Evolutionary conservation across 2,797 vertebrate species (phyloP), one percentile per base, ranked within the genome.

Genomic region (Amblyraja radiata): DNA sequence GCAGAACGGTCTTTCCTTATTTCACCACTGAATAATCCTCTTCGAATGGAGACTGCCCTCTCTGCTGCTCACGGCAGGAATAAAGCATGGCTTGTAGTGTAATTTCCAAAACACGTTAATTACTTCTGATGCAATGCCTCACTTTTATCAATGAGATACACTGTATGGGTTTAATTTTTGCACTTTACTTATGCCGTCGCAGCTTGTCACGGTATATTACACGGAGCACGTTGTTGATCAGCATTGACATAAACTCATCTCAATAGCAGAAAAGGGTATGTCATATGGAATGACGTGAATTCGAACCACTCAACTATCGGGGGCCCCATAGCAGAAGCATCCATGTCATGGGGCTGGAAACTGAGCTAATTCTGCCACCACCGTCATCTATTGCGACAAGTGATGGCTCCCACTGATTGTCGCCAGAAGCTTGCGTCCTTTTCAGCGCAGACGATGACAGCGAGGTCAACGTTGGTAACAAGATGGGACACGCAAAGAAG

Each of bases 21-120:
- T n/a, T 88, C n/a, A 88, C 63, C 61, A 68, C n/a, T 68, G n/a
- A 88, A 88, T 88, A n/a, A 88, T 36, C 36, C 84, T n/a, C n/a
- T 23, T 16, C 84, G 10, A 74, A 68, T 23, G 84, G 63, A 88
- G 65, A 32, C 61, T 88, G 84, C 16, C n/a, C 63, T 32, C 63
- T 68, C 63, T 88, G n/a, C 63, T 65, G 65, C 16, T 46, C 32
- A n/a, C 68, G 84, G 10, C 68, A 14, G 36, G 84, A 39, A 88
- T 16, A 88, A 68, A 36, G 32, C n/a, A 32, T 21, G 21, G 16
- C 18, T 88, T 68, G 54, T 28, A 28, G 10, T 16, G 10, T 36
- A 61, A 84, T 58, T 61, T 84, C n/a, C 32, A 32, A 88, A 32
- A 11, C 9, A 68, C 61, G 7, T 68, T 88, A 68, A 88, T 88